Base-by-base conservation (phyloP, 1,140 invertebrate species). In the Drosophila obscura region DNA sequence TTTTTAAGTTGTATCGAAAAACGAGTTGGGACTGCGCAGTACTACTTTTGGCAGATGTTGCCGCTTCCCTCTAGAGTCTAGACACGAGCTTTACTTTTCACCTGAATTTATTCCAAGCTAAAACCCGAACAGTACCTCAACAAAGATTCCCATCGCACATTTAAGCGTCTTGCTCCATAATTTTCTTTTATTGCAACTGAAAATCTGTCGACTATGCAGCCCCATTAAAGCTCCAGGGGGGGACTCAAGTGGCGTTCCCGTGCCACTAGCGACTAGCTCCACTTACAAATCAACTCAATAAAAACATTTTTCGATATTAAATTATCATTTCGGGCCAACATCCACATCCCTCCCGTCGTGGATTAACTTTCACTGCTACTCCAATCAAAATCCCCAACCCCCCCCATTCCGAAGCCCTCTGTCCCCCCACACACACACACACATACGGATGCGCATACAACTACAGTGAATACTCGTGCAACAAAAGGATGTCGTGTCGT, bases 251-350 rank as follows among this genome's bases (percentile, higher is more conserved):
- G 7, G 13, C 2, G 9, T 16, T 7, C 19, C 2, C 3, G 8
- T 2, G 2, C 8, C 15, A 5, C 4, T 28, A 0, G 6, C 15
- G 9, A 39, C 13, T 49, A 28, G 52, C 53, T 48, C 39, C 39
- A 68, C 67, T 57, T 77, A 63, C 68, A 77, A 85, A 85, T 81
- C 65, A 78, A 73, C 83, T 82, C 78, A 88, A 87, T 88, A 88
- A 87, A 77, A 87, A 75, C 78, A 75, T 79, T 87, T 87, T 87
- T 88, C 78, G 79, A 82, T 87, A 87, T 88, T 88, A 79, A 88
- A 88, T 88, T 88, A 88, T 77, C 79, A 88, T 88, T 77, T 71
- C 28, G 65, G 59, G 22, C 55, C 35, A 46, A 31, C 8, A 9
- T 31, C 46, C 31, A 43, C 16, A 11, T 16, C 41, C 16, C 46